A percentile compares a stretch with the other conserved stretches of the same genome.
phyloP scores from a whole-genome alignment of 2,797 vertebrate genomes.

The Apodemus agrarius region DNA sequence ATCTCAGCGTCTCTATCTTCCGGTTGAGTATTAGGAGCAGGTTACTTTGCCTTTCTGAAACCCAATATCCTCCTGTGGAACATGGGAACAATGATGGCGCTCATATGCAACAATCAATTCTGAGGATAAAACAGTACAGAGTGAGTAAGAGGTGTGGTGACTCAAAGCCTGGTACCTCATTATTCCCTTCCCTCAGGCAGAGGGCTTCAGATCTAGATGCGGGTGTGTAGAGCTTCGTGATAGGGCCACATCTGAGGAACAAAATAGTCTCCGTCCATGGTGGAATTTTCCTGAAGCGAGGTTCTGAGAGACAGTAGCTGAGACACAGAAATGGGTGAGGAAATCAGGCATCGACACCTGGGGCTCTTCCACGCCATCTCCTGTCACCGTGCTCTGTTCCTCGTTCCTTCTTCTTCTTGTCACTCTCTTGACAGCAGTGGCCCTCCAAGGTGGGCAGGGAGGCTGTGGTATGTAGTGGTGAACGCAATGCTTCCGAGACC shows the following conservation, averaged over 20 bases:
- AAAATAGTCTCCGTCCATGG: too few species aligned
- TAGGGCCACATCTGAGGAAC: neutral
- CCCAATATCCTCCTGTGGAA: neutral
- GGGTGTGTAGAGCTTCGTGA: neutral
- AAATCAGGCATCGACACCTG: neutral
- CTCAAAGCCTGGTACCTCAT: neutral
- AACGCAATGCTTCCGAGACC: neutral
- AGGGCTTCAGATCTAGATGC: neutral
- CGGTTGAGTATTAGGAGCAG: conserved; percentile 13
- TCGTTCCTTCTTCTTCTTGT: neutral
- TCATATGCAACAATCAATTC: neutral
- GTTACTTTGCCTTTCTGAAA: neutral
- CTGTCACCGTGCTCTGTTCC: neutral
- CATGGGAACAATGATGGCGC: neutral
- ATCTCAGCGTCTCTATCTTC: neutral
- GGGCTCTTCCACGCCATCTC: neutral
- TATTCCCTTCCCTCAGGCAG: neutral
- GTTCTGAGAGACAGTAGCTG: neutral
- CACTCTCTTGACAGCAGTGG: neutral
- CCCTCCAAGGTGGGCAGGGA: neutral
- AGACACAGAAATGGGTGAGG: neutral
- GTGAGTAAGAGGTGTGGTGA: neutral
- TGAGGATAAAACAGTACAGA: neutral
- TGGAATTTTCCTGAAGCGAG: neutral
- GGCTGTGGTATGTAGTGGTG: neutral